Evolutionary conservation across 2,113 vertebrate species (phyloP).

Genomic region (Ranitomeya variabilis): DNA sequence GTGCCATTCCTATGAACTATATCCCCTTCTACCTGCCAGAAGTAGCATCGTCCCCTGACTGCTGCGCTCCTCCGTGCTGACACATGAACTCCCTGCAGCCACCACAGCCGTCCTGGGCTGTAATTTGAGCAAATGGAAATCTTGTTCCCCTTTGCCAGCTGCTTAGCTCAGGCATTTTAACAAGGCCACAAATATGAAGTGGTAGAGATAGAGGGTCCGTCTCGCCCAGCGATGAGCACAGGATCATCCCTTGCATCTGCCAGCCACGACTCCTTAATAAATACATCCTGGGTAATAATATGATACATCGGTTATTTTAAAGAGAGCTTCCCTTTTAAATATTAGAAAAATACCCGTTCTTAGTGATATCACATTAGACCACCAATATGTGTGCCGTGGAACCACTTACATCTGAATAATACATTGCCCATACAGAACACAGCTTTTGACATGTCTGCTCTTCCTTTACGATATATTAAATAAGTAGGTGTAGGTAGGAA

Average conservation of each 20-base stretch:
- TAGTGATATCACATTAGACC: too few relatives aligned
- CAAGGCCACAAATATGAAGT: slow-evolving; percentile 51
- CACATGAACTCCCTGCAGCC: slow-evolving; percentile 27
- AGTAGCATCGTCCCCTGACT: not conserved
- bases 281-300: not conserved
- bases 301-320: not conserved
- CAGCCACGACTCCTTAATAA: too few relatives aligned
- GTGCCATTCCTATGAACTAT: not conserved
- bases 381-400: not conserved
- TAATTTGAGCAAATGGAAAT: slow-evolving; percentile 49
- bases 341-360: not conserved
- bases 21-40: not conserved
- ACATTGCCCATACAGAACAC: too few relatives aligned
- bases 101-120: slow-evolving; percentile 20
- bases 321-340: not conserved
- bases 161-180: slow-evolving; percentile 55
- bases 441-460: too few relatives aligned
- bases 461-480: too few relatives aligned
- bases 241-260: not conserved
- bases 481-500: too few relatives aligned
- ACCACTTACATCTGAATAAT: too few relatives aligned
- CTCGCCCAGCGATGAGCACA: not conserved
- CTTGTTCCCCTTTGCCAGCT: slow-evolving; percentile 37
- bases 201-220: slow-evolving; percentile 27
- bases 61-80: slow-evolving; percentile 15